Percentiles rank a stretch among this genome's conserved stretches.
Conservation (phyloP, 2,888 invertebrate species). For the Amphipyra tragopoginis region DNA sequence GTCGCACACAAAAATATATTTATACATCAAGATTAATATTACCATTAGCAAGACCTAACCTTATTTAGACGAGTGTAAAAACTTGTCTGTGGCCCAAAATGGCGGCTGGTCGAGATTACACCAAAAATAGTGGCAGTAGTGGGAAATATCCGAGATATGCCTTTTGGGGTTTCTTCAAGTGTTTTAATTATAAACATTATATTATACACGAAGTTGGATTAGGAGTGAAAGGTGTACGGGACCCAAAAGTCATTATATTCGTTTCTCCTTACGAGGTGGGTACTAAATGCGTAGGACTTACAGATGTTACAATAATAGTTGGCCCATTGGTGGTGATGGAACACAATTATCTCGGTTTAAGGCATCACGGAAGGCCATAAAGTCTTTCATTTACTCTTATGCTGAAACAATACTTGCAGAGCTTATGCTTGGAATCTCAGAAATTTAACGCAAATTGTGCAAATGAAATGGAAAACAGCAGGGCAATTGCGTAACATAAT, state of each 20-base stretch:
- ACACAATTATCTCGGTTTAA: too few relatives aligned
- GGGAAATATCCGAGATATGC: constrained; percentile 79
- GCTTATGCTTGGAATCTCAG: too few relatives aligned
- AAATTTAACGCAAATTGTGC: too few relatives aligned
- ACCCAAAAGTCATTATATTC: constrained; percentile 20
- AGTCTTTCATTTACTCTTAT: too few relatives aligned
- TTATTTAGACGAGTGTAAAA: constrained; percentile 74
- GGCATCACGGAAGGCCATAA: too few relatives aligned
- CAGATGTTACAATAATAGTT: constrained; percentile 1
- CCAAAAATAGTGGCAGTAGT: constrained; percentile 70
- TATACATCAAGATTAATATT: constrained; percentile 80
- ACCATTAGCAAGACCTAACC: constrained; percentile 72
- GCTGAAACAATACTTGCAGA: too few relatives aligned
- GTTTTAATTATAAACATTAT: constrained; percentile 54
- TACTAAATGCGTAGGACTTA: neutral
- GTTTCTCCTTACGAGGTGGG: constrained; percentile 27
- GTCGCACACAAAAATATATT: constrained; percentile 48
- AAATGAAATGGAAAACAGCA: too few relatives aligned
- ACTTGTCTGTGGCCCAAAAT: constrained; percentile 72
- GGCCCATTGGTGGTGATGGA: too few relatives aligned
- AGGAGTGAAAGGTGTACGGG: constrained; percentile 55
- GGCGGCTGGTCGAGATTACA: constrained; percentile 64
- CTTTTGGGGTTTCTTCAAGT: constrained; percentile 63
- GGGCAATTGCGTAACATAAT: too few relatives aligned
- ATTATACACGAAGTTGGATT: constrained; percentile 33